Base-by-base conservation (phyloP, 2,797 vertebrate genomes). In the Falco peregrinus region DNA sequence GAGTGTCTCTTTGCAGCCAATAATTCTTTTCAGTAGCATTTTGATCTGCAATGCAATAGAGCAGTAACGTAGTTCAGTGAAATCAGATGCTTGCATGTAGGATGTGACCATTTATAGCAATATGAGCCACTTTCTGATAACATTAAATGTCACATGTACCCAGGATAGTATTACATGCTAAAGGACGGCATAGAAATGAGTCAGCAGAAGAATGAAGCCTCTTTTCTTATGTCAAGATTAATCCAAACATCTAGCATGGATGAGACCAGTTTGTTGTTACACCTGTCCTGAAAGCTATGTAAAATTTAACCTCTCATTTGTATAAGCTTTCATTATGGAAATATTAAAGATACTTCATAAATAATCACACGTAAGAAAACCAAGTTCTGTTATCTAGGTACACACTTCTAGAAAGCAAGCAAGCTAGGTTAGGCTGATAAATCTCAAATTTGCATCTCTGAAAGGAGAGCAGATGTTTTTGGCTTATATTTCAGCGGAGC, bases 1-100 rank as follows among this genome's bases (percentile, higher is more conserved):
- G 95, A 99, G 98, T 2, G 99, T 99, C 95, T 99, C 98, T 97
- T 99, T 98, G 95, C 93, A 98, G 18, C 21, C 65, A 94, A 99
- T 99, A 77, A 98, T 98, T 26, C 47, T 98, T 67, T 10, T 94
- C 87, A 99, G 99, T 35, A 99, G 96, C 0, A 0, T 50, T 93
- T 98, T 99, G 84, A 99, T 99, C 99, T 99, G 96, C 21, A 87
- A 95, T 69, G 54, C 87, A 90, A 92, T 6, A 61, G 17, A 71
- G 60, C 41, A 78, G 45, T 19, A 61, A 88, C 9, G 21, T 71
- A 50, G 7, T 43, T 65, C 73, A 82, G 56, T 79, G 80, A 92
- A 89, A 81, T 69, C 21, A 87, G 51, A 59, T 17, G 24, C 18
- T 84, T 80, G 20, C 22, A 33, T 22, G 35, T 69, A 69, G 33